phyloP scores from a whole-genome alignment of 2,797 vertebrate species.

The Ispidina picta region DNA sequence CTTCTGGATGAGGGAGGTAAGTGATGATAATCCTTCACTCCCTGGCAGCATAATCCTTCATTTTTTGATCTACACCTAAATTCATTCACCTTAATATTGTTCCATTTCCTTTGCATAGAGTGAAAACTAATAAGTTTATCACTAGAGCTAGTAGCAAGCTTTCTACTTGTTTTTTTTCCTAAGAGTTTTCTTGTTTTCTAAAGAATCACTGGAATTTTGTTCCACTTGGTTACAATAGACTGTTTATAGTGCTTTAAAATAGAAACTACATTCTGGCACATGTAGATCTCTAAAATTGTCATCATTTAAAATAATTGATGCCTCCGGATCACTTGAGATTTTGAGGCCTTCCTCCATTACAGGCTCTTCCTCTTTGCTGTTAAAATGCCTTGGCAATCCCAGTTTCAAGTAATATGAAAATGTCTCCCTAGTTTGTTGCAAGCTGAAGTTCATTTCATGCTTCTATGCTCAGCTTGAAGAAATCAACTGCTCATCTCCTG shows the following conservation, averaged over 20 bases:
- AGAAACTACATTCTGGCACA: constrained; percentile 30
- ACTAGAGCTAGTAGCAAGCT: constrained; percentile 65
- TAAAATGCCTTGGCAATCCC: background rate
- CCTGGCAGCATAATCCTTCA: constrained; percentile 66
- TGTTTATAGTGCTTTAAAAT: constrained; percentile 46
- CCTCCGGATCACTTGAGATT: constrained; percentile 7
- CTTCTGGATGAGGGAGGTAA: constrained; percentile 74
- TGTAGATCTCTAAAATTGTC: constrained; percentile 38
- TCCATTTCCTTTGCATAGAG: constrained; percentile 68
- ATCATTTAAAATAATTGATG: constrained; percentile 25
- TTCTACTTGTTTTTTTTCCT: constrained; percentile 67
- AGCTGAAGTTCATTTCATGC: constrained; percentile 19
- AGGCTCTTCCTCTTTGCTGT: background rate
- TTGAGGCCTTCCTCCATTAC: background rate
- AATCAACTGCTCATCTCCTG: constrained; percentile 39
- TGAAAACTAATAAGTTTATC: constrained; percentile 65
- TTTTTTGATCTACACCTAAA: constrained; percentile 65
- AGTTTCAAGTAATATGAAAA: background rate
- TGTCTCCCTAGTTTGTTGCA: background rate
- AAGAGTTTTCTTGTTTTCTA: constrained; percentile 47
- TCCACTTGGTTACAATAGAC: constrained; percentile 24
- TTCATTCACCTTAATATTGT: constrained; percentile 71
- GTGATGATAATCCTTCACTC: constrained; percentile 62
- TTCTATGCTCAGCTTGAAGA: constrained; percentile 42
- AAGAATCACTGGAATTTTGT: constrained; percentile 37